phyloP scores from a whole-genome alignment of 2,888 invertebrate genomes.

The Drosophila paucipuncta region DNA sequence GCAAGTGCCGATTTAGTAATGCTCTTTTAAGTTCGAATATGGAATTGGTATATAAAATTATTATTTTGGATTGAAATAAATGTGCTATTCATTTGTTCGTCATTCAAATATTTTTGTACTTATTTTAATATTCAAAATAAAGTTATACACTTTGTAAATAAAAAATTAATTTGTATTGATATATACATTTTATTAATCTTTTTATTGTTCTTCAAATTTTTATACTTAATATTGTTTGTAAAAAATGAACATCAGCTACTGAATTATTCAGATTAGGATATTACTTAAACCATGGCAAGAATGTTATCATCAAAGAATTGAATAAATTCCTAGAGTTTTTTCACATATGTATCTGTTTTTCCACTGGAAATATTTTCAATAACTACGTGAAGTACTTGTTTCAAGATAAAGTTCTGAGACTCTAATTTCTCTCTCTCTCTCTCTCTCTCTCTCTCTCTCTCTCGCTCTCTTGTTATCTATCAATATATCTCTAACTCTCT shows the following conservation, averaged over 20 bases:
- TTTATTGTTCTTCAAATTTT: not conserved
- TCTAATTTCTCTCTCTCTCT: too few relatives aligned
- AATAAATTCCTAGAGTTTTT: not conserved
- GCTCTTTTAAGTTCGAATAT: conserved; percentile 1
- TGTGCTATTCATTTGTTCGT: not conserved
- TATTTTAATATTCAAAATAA: not conserved
- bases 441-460: too few relatives aligned
- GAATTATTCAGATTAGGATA: not conserved
- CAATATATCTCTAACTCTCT: too few relatives aligned
- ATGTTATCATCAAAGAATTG: not conserved
- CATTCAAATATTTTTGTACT: not conserved
- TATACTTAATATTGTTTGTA: rapidly evolving
- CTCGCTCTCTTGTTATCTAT: not conserved
- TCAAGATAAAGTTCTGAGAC: not conserved
- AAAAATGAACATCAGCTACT: not conserved
- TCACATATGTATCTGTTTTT: too few relatives aligned
- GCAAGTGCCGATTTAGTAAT: not conserved
- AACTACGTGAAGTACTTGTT: not conserved
- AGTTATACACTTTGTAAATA: not conserved
- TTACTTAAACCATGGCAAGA: not conserved
- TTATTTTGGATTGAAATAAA: not conserved
- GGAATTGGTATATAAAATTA: not conserved
- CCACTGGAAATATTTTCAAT: not conserved
- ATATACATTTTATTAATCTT: not conserved
- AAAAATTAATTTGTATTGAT: not conserved